A percentile compares a stretch with the other conserved stretches of the same genome.
Conservation (phyloP, 2,888 invertebrate species). For the Tuberolachnus salignus region DNA sequence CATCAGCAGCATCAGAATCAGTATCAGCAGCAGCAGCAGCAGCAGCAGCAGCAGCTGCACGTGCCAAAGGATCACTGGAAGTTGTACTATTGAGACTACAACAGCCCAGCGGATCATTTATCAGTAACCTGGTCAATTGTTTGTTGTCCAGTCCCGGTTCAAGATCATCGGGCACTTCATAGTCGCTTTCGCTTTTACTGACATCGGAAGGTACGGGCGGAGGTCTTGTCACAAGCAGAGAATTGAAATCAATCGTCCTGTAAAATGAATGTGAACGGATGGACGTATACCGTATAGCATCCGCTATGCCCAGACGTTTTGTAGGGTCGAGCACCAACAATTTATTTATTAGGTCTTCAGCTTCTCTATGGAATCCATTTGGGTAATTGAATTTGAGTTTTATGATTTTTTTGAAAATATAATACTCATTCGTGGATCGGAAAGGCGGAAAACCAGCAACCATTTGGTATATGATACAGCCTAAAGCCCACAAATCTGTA, state of each 20-base stretch:
- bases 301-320: constrained; percentile 81
- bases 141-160: constrained; percentile 87
- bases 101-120: constrained; percentile 69
- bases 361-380: constrained; percentile 83
- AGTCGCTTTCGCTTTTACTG: constrained; percentile 70
- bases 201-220: constrained; percentile 83
- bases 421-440: constrained; percentile 87
- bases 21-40: too few species aligned
- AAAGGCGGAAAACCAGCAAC: constrained; percentile 92
- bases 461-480: constrained; percentile 97
- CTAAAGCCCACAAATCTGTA: constrained; percentile 95
- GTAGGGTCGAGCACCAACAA: constrained; percentile 80
- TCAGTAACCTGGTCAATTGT: constrained; percentile 78
- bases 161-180: constrained; percentile 76
- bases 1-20: too few species aligned
- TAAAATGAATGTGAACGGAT: constrained; percentile 90
- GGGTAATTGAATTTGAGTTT: constrained; percentile 91
- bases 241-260: constrained; percentile 80
- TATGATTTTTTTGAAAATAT: constrained; percentile 94
- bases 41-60: too few species aligned
- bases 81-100: constrained; percentile 58
- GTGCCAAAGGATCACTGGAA: constrained; percentile 52
- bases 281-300: constrained; percentile 76
- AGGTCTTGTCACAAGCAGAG: constrained; percentile 76
- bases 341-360: constrained; percentile 86